Conservation (phyloP, 92 coral and sea anemone genomes). For the Parazoanthus swiftii region DNA sequence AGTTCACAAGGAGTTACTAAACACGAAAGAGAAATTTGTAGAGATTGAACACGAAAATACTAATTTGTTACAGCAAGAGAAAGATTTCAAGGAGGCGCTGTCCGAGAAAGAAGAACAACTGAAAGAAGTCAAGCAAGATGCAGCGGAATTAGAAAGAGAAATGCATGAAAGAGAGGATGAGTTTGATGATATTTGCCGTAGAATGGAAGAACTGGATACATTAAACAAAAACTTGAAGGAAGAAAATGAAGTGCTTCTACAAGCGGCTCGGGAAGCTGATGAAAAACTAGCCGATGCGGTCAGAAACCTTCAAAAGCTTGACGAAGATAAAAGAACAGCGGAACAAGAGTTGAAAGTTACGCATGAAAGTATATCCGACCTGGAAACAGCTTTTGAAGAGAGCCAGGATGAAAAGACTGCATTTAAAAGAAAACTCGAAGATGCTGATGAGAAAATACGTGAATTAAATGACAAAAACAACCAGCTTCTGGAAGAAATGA, state of each 20-base stretch:
- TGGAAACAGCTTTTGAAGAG: slow-evolving; percentile 70
- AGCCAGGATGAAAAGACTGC: slow-evolving; percentile 58
- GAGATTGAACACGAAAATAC: slow-evolving; percentile 54
- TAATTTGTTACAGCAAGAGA: slow-evolving; percentile 45
- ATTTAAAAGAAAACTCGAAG: slow-evolving; percentile 48
- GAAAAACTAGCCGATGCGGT: slow-evolving; percentile 61
- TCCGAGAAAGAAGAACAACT: slow-evolving; percentile 63
- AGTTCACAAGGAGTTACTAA: slow-evolving; percentile 53
- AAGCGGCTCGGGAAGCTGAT: slow-evolving; percentile 42
- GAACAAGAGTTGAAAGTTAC: slow-evolving; percentile 61
- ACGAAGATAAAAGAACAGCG: slow-evolving; percentile 45
- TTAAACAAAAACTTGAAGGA: slow-evolving; percentile 38
- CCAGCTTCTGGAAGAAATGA: slow-evolving; percentile 44
- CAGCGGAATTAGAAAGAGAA: slow-evolving; percentile 49
- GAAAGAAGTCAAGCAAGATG: slow-evolving; percentile 45
- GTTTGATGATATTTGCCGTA: slow-evolving; percentile 53
- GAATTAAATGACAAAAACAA: slow-evolving; percentile 54
- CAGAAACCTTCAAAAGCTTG: slow-evolving; percentile 34
- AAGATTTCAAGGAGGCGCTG: slow-evolving; percentile 57
- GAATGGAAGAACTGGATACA: slow-evolving; percentile 51
- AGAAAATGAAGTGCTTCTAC: slow-evolving; percentile 54
- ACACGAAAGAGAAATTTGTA: slow-evolving; percentile 56
- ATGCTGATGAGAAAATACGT: slow-evolving; percentile 53
- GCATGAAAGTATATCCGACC: slow-evolving; percentile 63
- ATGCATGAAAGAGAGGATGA: slow-evolving; percentile 58